phyloP scores from a whole-genome alignment of 1,140 invertebrate species.

The Caerostris darwini region DNA sequence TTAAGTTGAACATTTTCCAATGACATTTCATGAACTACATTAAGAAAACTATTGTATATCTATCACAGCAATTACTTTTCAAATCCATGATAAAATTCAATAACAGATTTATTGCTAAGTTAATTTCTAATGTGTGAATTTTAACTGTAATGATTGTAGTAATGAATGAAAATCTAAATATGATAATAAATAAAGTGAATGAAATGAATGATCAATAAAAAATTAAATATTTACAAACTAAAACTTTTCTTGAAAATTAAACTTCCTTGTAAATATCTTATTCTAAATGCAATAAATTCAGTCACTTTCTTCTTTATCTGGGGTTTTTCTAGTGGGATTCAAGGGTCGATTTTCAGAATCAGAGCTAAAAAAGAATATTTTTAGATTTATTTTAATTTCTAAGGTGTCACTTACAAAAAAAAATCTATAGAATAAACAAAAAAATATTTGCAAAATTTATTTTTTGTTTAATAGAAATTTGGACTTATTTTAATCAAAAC shows the following conservation, averaged over 20 bases:
- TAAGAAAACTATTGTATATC: neutral
- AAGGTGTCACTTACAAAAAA: too few relatives aligned
- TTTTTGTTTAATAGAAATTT: too few relatives aligned
- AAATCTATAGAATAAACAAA: too few relatives aligned
- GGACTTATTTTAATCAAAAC: too few relatives aligned
- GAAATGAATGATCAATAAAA: neutral
- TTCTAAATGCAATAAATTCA: neutral
- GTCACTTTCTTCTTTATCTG: slow-evolving; percentile 77
- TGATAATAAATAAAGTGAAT: slow-evolving; percentile 43
- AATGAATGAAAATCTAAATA: neutral
- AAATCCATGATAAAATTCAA: neutral
- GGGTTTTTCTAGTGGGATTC: slow-evolving; percentile 68
- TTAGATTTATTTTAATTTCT: neutral
- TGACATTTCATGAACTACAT: neutral
- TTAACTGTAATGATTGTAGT: neutral
- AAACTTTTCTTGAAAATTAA: neutral
- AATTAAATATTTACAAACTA: neutral
- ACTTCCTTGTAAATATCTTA: neutral
- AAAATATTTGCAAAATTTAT: too few relatives aligned
- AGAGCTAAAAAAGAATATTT: slow-evolving; percentile 68
- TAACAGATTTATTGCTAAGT: neutral
- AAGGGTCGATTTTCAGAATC: slow-evolving; percentile 76
- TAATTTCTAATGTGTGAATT: neutral
- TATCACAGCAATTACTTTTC: neutral
- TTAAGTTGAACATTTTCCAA: too few relatives aligned